Evolutionary conservation across 2,797 vertebrate species (phyloP), one percentile per base, ranked within the genome.

Genomic region (Amblyopsis hoosieri): DNA sequence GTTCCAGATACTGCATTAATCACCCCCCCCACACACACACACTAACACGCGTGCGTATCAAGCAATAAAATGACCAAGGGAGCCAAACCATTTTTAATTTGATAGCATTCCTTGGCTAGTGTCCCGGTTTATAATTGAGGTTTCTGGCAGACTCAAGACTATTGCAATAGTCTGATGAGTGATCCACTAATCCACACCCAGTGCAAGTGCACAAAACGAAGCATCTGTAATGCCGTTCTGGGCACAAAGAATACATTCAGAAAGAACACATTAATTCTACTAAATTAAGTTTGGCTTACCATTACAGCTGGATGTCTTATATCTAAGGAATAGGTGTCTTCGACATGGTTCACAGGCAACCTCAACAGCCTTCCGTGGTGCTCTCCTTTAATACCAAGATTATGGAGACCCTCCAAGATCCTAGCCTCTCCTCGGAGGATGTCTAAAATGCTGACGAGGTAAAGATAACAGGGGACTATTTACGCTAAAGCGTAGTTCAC

Each of bases 341-440:
- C 93, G 68, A 84, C 81, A 42, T 81, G 65, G 46, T 83, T 91
- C 64, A 94, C 61, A 45, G 92, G 92, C 72, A 98, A 79, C 57
- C 85, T 94, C 75, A 98, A 89, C 80, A 98, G 89, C 76, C 91
- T 93, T 64, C 78, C 90, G 68, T 94, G 85, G 69, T 89, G 78
- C 59, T 95, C 91, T 71, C 89, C 92, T 82, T 86, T 90, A 70
- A 99, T 91, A 57, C 95, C 96, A 47, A 99, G 90, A 69, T 91
- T 95, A 83, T 91, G 91, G 81, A 99, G 95, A n/a, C 96, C 96
- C 80, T 95, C 92, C 86, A 99, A 91, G 47, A 94, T 76, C 85
- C 90, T 95, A 65, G 93, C 96, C 84, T 99, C 97, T 57, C 83
- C 79, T 89, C 93, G 93, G 71, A 99, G 91, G 69, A 93, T 92